Percentiles rank a stretch among this genome's conserved stretches.
These are phyloP conservation scores for Hydraecia micacea DNA, from an alignment of 2,888 invertebrate species.

Conservation along the genomic window DNA sequence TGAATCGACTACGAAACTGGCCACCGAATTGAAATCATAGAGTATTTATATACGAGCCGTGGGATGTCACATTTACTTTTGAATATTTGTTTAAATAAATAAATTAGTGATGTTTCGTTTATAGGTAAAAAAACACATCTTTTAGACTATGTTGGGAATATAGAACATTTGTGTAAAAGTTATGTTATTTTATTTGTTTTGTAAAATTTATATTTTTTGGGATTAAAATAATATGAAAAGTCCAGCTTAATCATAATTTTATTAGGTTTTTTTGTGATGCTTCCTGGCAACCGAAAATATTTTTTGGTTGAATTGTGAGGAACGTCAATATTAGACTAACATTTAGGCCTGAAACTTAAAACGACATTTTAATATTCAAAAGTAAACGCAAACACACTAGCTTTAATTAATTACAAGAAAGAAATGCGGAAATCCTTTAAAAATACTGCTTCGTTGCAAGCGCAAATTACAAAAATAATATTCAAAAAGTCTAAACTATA, in stretches of 20 bases:
- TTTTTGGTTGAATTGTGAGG: background rate
- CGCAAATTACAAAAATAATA: constrained; percentile 84
- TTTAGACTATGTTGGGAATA: constrained; percentile 28
- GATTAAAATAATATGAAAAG: constrained; percentile 6
- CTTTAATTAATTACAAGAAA: constrained; percentile 48
- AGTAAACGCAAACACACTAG: constrained; percentile 46
- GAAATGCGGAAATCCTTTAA: constrained; percentile 67
- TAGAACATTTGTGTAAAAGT: constrained; percentile 32
- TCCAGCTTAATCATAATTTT: constrained; percentile 32
- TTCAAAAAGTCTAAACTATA: constrained; percentile 79
- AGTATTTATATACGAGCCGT: constrained; percentile 65
- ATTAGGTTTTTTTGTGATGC: constrained; percentile 31
- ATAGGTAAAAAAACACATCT: constrained; percentile 37
- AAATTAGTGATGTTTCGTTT: constrained; percentile 39
- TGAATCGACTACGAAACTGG: constrained; percentile 80
- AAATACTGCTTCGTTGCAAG: constrained; percentile 88
- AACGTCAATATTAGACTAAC: background rate
- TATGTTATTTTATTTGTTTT: constrained; percentile 28
- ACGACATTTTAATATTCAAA: constrained; percentile 39
- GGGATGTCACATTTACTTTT: constrained; percentile 44
- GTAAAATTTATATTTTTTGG: no score
- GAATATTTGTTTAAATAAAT: constrained; percentile 17
- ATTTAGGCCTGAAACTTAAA: constrained; percentile 28
- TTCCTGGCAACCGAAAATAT: background rate
- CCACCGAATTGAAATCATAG: constrained; percentile 75